A percentile compares a stretch with the other conserved stretches of the same genome.
phyloP scores from a whole-genome alignment of 2,113 vertebrate species.

The Chrysemys picta region DNA sequence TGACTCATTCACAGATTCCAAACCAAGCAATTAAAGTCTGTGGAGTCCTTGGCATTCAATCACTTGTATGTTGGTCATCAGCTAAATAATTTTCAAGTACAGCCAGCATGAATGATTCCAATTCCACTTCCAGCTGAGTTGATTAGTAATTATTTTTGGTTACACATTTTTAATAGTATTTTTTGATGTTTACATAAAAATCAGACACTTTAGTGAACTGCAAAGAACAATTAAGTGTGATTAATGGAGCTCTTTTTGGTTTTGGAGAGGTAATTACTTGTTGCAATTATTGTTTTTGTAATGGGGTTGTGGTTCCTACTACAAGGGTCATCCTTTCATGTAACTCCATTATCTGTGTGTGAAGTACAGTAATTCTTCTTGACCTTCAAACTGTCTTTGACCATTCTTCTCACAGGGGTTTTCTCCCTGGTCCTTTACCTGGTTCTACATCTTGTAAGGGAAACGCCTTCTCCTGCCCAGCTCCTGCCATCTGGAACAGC shows the following conservation, averaged over 20 bases:
- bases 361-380: not conserved
- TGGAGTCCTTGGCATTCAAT: slow-evolving; percentile 19
- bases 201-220: not conserved
- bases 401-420: not conserved
- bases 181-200: not conserved
- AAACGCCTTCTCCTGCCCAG: not conserved
- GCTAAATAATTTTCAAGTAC: slow-evolving; percentile 16
- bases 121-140: slow-evolving; percentile 32
- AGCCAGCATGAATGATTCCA: slow-evolving; percentile 7
- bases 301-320: too few relatives aligned
- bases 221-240: not conserved
- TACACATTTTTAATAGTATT: not conserved
- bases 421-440: not conserved
- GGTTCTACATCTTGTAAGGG: not conserved
- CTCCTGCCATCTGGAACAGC: not conserved
- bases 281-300: not conserved
- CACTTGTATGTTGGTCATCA: not conserved
- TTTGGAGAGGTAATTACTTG: not conserved
- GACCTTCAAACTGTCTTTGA: not conserved
- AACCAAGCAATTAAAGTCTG: not conserved
- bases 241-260: not conserved
- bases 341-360: not conserved
- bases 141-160: not conserved
- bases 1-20: slow-evolving; percentile 28
- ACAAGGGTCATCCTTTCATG: not conserved